These are phyloP conservation scores for Enteromius argenteus DNA, from an alignment of 2,797 vertebrate genomes.

Conservation along the genomic window DNA sequence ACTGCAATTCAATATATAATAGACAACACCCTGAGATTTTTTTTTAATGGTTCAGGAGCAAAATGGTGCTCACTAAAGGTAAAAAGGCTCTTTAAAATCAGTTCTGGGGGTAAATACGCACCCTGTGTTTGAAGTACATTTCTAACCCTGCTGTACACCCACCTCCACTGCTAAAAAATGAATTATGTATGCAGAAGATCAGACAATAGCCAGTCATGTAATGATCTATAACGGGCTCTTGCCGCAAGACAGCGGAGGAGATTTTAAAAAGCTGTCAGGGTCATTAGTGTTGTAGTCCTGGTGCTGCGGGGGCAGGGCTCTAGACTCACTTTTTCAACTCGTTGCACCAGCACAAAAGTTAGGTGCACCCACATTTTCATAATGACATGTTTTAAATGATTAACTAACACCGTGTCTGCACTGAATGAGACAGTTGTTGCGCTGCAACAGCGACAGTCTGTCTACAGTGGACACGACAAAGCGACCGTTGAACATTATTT, in stretches of 20 bases:
- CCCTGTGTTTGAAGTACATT: not conserved
- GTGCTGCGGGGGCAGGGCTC: not conserved
- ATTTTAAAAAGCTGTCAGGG: constrained; percentile 28
- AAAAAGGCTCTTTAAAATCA: constrained; percentile 7
- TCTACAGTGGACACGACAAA: too few species aligned
- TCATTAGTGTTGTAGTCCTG: constrained; percentile 25
- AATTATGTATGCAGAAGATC: constrained; percentile 21
- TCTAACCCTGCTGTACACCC: constrained; percentile 1
- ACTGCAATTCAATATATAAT: not conserved
- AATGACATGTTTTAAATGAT: too few species aligned
- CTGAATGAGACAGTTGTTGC: too few species aligned
- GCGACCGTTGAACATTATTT: too few species aligned
- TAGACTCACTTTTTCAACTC: too few species aligned
- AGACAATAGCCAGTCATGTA: constrained; percentile 23
- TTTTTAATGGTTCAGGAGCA: not conserved
- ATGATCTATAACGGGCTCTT: constrained; percentile 29
- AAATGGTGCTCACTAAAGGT: constrained; percentile 18
- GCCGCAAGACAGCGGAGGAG: constrained; percentile 28
- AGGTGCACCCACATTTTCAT: too few species aligned
- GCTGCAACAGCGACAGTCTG: too few species aligned
- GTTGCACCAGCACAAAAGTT: too few species aligned
- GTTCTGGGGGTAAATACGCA: not conserved
- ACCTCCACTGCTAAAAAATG: constrained; percentile 36
- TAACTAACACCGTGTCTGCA: too few species aligned
- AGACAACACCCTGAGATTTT: not conserved